Conservation (phyloP, 2,113 vertebrate species). For the Notarius lentiginosus region DNA sequence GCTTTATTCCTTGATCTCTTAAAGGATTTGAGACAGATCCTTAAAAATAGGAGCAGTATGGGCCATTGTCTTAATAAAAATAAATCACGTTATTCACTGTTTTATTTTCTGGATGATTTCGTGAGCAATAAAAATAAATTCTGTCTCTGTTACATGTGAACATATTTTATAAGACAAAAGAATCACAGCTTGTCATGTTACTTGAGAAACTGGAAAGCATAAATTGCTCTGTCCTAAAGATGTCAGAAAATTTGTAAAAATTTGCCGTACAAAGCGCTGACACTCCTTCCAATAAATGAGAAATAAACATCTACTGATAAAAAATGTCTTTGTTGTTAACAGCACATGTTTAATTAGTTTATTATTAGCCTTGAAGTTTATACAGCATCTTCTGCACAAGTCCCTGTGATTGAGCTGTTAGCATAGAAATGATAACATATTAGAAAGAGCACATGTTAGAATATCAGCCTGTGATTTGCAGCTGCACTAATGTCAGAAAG, state of each 20-base stretch:
- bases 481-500: neutral
- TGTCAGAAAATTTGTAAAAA: neutral
- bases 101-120: too few relatives aligned
- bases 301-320: neutral
- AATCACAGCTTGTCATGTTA: neutral
- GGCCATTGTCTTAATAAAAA: too few relatives aligned
- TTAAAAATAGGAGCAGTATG: too few relatives aligned
- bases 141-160: too few relatives aligned
- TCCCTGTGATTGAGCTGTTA: neutral
- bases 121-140: too few relatives aligned
- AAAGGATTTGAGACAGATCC: too few relatives aligned
- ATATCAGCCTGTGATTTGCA: neutral
- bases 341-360: neutral
- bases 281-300: neutral
- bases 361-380: neutral
- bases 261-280: neutral
- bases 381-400: neutral
- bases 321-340: neutral
- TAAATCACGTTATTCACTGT: too few relatives aligned
- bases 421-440: neutral
- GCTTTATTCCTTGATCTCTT: too few relatives aligned
- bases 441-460: neutral
- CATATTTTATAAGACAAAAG: too few relatives aligned
- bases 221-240: neutral
- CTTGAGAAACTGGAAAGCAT: neutral